A percentile compares a stretch with the other conserved stretches of the same genome.
Evolutionary conservation across 1,140 invertebrate genomes (phyloP).

Genomic region (Bombus vancouverensis): DNA sequence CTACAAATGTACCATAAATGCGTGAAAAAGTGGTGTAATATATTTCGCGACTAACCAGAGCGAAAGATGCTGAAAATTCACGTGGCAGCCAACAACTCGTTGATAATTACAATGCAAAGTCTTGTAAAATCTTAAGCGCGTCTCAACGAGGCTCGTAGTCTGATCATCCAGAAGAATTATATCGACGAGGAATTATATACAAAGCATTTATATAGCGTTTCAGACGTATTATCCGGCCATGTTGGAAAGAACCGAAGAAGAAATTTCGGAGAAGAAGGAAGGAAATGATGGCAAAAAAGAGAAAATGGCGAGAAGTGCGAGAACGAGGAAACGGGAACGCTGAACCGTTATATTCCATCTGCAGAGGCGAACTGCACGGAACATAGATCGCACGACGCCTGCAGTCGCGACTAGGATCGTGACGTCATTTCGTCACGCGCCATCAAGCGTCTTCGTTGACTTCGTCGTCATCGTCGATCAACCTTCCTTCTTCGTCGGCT

Average conservation of each 20-base stretch:
- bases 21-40: too few species aligned
- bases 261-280: not conserved
- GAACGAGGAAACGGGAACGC: slow-evolving; percentile 72
- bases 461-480: slow-evolving; percentile 68
- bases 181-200: too few species aligned
- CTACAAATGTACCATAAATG: too few species aligned
- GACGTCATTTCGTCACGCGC: slow-evolving; percentile 75
- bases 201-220: too few species aligned
- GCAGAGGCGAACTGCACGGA: slow-evolving; percentile 59
- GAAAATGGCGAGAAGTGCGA: slow-evolving; percentile 51
- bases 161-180: too few species aligned
- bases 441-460: slow-evolving; percentile 69
- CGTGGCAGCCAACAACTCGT: too few species aligned
- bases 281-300: not conserved
- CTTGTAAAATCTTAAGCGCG: too few species aligned
- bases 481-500: slow-evolving; percentile 50
- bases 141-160: too few species aligned
- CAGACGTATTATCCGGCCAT: too few species aligned
- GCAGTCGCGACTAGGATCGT: slow-evolving; percentile 68
- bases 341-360: slow-evolving; percentile 75
- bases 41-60: too few species aligned
- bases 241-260: not conserved
- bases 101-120: too few species aligned
- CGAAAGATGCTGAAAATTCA: too few species aligned
- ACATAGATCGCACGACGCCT: slow-evolving; percentile 45